phyloP scores from a whole-genome alignment of 1,140 invertebrate species.

The Drosophila elegans region DNA sequence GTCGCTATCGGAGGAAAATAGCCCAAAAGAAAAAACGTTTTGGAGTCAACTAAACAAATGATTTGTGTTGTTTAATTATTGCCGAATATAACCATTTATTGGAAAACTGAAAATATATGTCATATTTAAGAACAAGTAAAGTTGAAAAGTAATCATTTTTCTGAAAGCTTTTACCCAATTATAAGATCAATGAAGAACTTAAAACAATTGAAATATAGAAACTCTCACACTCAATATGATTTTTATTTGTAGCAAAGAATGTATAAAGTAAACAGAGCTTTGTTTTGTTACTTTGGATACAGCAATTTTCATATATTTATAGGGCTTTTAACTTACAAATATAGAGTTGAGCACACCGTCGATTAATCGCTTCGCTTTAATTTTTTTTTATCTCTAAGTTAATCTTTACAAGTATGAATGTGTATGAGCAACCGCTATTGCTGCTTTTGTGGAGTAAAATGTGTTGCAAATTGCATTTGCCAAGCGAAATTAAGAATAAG shows the following conservation, averaged over 20 bases:
- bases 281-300: conserved; percentile 37
- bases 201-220: neutral
- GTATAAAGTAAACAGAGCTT: conserved; percentile 12
- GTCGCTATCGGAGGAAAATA: neutral
- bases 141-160: neutral
- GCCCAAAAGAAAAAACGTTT: conserved; percentile 2
- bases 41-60: neutral
- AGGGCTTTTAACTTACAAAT: conserved; percentile 34
- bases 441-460: conserved; percentile 32
- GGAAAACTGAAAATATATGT: too few relatives aligned
- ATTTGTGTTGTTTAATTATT: too few relatives aligned
- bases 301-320: conserved; percentile 43
- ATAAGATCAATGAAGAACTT: neutral
- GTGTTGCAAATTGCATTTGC: conserved; percentile 56
- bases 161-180: too few relatives aligned
- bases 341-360: conserved; percentile 58
- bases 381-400: conserved; percentile 27
- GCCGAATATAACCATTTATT: too few relatives aligned
- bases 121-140: too few relatives aligned
- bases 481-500: conserved; percentile 26
- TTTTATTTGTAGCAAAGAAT: conserved; percentile 4
- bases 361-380: conserved; percentile 23
- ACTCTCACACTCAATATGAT: neutral
- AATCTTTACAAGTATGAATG: conserved; percentile 44
- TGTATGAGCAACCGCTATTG: conserved; percentile 40